Evolutionary conservation across 2,888 invertebrate genomes (phyloP).

Genomic region (Brassicogethes aeneus): DNA sequence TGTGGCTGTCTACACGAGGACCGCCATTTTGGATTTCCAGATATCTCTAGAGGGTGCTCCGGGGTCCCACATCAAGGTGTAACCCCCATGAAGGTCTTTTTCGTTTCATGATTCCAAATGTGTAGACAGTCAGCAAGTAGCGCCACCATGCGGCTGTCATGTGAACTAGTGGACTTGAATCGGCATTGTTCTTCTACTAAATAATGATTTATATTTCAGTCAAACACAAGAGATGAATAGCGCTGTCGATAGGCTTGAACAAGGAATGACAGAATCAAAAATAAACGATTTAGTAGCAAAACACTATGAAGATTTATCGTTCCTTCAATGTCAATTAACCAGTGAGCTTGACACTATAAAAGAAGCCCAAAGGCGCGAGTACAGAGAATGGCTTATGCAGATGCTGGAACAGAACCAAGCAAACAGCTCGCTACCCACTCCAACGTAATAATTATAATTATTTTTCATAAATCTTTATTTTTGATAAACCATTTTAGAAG

Average conservation of each 20-base stretch:
- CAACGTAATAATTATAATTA: too few relatives aligned
- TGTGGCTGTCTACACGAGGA: too few relatives aligned
- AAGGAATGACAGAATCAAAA: slow-evolving; percentile 69
- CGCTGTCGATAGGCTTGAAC: slow-evolving; percentile 69
- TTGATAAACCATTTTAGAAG: slow-evolving; percentile 1
- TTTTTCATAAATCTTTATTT: slow-evolving; percentile 7
- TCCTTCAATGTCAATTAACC: slow-evolving; percentile 78
- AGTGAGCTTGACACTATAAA: slow-evolving; percentile 77
- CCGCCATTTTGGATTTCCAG: too few relatives aligned
- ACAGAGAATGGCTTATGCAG: slow-evolving; percentile 82
- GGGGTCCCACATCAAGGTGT: too few relatives aligned
- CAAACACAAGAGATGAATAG: slow-evolving; percentile 86
- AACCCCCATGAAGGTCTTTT: too few relatives aligned
- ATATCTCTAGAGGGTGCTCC: too few relatives aligned
- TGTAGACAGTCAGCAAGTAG: too few relatives aligned
- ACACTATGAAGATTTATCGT: slow-evolving; percentile 75
- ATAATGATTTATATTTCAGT: too few relatives aligned
- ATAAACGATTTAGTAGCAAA: slow-evolving; percentile 76
- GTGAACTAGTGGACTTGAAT: too few relatives aligned
- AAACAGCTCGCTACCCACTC: slow-evolving; percentile 45
- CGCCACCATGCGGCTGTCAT: too few relatives aligned
- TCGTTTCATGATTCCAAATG: too few relatives aligned
- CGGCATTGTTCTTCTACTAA: too few relatives aligned
- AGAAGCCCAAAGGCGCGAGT: slow-evolving; percentile 77
- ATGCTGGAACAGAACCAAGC: slow-evolving; percentile 65